Evolutionary conservation across 2,888 invertebrate genomes (phyloP).

Genomic region (Machimus atricapillus): DNA sequence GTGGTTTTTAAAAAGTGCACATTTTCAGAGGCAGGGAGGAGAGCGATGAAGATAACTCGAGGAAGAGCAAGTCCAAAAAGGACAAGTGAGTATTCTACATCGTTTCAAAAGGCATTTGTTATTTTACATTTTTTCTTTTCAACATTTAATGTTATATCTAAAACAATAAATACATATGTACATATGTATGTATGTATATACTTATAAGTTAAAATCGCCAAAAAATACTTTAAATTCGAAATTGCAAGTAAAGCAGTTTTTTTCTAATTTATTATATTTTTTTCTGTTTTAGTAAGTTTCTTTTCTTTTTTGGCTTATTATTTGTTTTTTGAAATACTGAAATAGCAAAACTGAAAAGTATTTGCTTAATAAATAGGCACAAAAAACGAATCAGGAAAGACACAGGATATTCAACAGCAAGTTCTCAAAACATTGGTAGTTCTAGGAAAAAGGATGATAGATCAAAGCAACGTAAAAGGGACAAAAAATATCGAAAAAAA

Average conservation of each 20-base stretch:
- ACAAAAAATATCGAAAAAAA: conserved; percentile 55
- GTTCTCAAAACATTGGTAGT: conserved; percentile 66
- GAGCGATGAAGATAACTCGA: conserved; percentile 37
- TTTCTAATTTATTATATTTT: no score
- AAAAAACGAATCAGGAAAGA: conserved; percentile 65
- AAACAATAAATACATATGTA: no score
- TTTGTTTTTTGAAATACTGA: no score
- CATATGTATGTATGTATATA: no score
- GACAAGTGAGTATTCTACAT: not conserved
- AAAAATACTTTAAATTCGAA: no score
- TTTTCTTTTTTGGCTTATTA: no score
- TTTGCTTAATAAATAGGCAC: conserved; percentile 3
- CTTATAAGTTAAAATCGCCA: no score
- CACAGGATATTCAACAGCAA: conserved; percentile 74
- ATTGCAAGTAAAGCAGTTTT: no score
- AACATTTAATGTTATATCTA: no score
- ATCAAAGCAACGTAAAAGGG: conserved; percentile 54
- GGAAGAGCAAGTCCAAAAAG: not conserved
- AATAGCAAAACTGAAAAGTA: not conserved
- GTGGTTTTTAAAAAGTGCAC: not conserved
- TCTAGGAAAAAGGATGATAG: conserved; percentile 55
- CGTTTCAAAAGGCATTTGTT: no score
- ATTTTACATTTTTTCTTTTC: no score
- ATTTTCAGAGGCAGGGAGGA: conserved; percentile 36
- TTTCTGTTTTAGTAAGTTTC: no score